Base-by-base conservation (phyloP, 2,797 vertebrate species). In the Micropoecilia bifurca region DNA sequence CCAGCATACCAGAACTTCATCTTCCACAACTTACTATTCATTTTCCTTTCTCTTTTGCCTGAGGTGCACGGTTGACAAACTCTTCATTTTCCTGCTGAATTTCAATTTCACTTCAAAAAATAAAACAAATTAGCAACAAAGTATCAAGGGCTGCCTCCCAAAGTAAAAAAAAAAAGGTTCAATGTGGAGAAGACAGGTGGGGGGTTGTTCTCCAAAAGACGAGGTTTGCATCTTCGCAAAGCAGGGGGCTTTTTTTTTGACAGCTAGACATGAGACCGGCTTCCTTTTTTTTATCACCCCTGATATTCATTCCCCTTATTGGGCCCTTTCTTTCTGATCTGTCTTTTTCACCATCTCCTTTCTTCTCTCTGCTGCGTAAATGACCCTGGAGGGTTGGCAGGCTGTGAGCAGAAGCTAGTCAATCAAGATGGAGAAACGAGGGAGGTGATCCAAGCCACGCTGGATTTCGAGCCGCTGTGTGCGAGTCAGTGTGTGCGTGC, bases 361-460 rank as follows among this genome's bases (percentile, higher is more conserved):
- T 88, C 80, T 84, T 89, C 80, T 90, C 14, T 73, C n/a, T 0
- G 25, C 71, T 45, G 72, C 61, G 1, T 55, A 89, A 91, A 91
- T 92, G 91, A 93, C 91, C 90, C 89, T 75, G 71, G 84, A 89
- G 91, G 85, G 73, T 78, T 90, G 83, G 85, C 87, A 83, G 84
- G 80, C 86, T 85, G 79, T 77, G 84, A 91, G 86, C 78, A 85
- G 78, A 80, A 84, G 80, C 88, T 61, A 87, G 90, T 94, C 91
- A 89, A 88, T 94, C 91, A 90, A 87, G 77, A 90, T 89, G 84
- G 83, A 87, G 83, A 85, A 85, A 83, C 83, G 75, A 84, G 72
- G 79, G 78, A 81, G 90, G 82, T 85, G 86, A 94, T 92, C 88
- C 87, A 79, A 92, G 88, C 80, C 80, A 33, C 73, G 85, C 84